phyloP scores from a whole-genome alignment of 2,113 vertebrate species.

The Cyprinodon tularosa region DNA sequence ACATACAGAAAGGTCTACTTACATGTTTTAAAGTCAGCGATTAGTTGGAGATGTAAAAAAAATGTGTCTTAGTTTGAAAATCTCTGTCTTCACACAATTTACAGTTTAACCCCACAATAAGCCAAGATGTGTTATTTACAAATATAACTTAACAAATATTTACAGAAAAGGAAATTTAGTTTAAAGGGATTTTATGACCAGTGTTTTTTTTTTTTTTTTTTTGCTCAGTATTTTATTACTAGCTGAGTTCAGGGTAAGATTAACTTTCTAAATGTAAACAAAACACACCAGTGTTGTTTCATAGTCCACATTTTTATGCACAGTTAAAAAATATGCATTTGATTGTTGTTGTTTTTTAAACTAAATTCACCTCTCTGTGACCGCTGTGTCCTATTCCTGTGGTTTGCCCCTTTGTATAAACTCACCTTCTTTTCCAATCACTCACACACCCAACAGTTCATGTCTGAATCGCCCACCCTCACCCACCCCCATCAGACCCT shows the following conservation, averaged over 20 bases:
- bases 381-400: conserved; percentile 5
- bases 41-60: conserved; percentile 23
- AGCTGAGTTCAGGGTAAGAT: conserved; percentile 29
- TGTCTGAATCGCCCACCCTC: conserved; percentile 14
- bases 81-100: conserved; percentile 49
- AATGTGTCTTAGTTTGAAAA: conserved; percentile 14
- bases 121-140: conserved; percentile 33
- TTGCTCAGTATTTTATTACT: conserved; percentile 7
- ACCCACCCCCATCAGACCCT: conserved; percentile 9
- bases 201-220: not conserved
- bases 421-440: conserved; percentile 12
- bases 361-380: not conserved
- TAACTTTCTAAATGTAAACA: conserved; percentile 53
- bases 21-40: not conserved
- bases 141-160: not conserved
- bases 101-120: conserved; percentile 26
- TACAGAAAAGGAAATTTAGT: conserved; percentile 1
- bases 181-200: conserved; percentile 23
- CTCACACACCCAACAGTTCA: conserved; percentile 10
- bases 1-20: not conserved
- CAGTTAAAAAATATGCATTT: not conserved
- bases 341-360: not conserved
- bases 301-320: not conserved
- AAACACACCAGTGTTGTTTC: not conserved
- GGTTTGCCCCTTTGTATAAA: conserved; percentile 19